Evolutionary conservation across 2,113 vertebrate genomes (phyloP).

Genomic region (Notothenia coriiceps): DNA sequence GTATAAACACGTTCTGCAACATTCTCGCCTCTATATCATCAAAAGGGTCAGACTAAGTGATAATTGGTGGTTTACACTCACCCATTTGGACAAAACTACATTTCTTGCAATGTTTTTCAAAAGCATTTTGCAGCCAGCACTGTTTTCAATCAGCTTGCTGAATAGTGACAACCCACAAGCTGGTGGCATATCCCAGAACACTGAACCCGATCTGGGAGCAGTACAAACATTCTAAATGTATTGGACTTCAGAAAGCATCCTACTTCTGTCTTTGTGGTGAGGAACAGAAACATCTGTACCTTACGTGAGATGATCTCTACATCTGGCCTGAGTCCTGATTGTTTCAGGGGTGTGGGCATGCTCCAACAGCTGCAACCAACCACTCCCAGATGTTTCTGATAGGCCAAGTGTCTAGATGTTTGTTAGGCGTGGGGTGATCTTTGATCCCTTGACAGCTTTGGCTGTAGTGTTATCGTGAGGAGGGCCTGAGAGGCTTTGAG

Average conservation of each 20-base stretch:
- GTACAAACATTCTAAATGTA: conserved; percentile 76
- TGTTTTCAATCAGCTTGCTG: conserved; percentile 65
- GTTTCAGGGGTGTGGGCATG: conserved; percentile 76
- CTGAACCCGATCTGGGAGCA: conserved; percentile 67
- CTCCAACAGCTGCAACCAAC: conserved; percentile 78
- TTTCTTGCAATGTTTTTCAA: conserved; percentile 43
- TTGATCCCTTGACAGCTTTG: conserved; percentile 75
- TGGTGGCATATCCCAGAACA: conserved; percentile 59
- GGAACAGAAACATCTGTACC: conserved; percentile 78
- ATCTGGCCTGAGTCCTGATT: conserved; percentile 78
- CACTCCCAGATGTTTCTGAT: conserved; percentile 83
- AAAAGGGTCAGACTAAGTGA: conserved; percentile 23
- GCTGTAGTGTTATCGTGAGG: conserved; percentile 73
- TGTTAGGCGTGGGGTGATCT: conserved; percentile 77
- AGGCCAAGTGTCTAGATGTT: conserved; percentile 79
- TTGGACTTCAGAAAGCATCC: conserved; percentile 69
- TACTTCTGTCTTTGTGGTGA: conserved; percentile 59
- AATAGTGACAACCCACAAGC: conserved; percentile 72
- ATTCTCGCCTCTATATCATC: conserved; percentile 35
- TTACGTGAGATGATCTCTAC: conserved; percentile 81
- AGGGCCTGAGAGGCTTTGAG: conserved; percentile 55
- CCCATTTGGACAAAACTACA: conserved; percentile 24
- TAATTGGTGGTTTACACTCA: conserved; percentile 46
- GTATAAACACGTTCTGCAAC: conserved; percentile 12
- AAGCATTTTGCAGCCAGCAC: conserved; percentile 43